Percentiles rank a stretch among this genome's conserved stretches.
These are phyloP conservation scores for Strigops habroptila DNA, from an alignment of 2,113 vertebrate species.

Conservation along the genomic window DNA sequence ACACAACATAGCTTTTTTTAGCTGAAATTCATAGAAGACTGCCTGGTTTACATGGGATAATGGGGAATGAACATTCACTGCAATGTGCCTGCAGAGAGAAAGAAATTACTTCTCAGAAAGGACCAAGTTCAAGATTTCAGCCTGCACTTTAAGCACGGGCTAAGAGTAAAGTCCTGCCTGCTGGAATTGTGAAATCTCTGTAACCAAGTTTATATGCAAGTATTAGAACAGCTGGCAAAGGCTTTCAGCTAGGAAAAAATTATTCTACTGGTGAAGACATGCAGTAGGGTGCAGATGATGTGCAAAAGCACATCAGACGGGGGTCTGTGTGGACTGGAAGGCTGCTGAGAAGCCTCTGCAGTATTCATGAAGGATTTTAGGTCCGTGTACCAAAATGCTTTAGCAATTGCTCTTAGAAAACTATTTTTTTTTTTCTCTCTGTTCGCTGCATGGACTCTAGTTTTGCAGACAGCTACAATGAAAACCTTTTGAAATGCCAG, in stretches of 20 bases:
- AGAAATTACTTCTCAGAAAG: conserved; percentile 30
- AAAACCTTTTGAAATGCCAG: neutral
- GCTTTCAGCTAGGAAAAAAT: conserved; percentile 39
- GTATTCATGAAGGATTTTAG: neutral
- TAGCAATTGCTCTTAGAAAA: neutral
- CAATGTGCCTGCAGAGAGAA: neutral
- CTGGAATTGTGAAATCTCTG: conserved; percentile 54
- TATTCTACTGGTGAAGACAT: neutral
- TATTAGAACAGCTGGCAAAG: conserved; percentile 37
- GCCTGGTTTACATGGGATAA: neutral
- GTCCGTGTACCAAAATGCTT: neutral
- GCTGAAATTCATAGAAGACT: neutral
- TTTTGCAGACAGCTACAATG: neutral
- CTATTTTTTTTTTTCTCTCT: neutral
- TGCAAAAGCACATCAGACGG: neutral
- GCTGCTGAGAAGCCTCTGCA: neutral
- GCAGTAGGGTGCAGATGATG: neutral
- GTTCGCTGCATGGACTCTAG: neutral
- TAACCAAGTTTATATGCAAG: conserved; percentile 30
- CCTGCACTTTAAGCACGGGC: conserved; percentile 20
- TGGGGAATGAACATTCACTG: neutral
- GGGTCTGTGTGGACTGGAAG: neutral
- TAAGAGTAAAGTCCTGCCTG: conserved; percentile 54
- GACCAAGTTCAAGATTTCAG: conserved; percentile 34
- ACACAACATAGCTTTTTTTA: neutral